Percentiles rank a stretch among this genome's conserved stretches.
phyloP scores from a whole-genome alignment of 2,113 vertebrate genomes.

The Coptodon rendalli region DNA sequence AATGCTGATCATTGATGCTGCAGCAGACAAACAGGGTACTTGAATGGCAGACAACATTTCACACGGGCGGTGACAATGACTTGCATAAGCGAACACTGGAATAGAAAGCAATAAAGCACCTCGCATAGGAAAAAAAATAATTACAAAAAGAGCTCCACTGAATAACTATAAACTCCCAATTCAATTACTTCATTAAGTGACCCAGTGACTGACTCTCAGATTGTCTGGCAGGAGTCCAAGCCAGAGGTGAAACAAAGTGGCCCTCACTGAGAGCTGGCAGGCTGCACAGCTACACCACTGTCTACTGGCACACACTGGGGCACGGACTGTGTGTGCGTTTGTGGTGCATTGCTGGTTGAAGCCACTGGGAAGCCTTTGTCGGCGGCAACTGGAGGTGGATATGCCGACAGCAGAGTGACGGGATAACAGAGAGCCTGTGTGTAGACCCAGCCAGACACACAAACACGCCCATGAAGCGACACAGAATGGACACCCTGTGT shows the following conservation, averaged over 20 bases:
- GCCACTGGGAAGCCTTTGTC: slow-evolving; percentile 60
- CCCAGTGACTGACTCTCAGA: slow-evolving; percentile 47
- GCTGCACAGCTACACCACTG: slow-evolving; percentile 45
- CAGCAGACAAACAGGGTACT: not conserved
- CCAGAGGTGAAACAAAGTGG: slow-evolving; percentile 63
- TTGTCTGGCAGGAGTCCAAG: slow-evolving; percentile 40
- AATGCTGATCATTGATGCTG: not conserved
- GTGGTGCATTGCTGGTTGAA: not conserved
- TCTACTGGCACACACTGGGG: slow-evolving; percentile 33
- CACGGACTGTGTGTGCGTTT: not conserved
- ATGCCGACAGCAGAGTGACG: slow-evolving; percentile 1
- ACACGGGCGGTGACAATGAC: not conserved
- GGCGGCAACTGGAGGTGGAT: slow-evolving; percentile 37
- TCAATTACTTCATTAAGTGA: slow-evolving; percentile 58
- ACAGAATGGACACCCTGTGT: not conserved
- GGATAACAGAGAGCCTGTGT: slow-evolving; percentile 49
- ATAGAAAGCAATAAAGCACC: slow-evolving; percentile 22
- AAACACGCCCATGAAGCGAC: not conserved
- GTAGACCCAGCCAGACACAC: not conserved
- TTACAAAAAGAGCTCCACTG: not conserved
- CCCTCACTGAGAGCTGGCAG: slow-evolving; percentile 48
- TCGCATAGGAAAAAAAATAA: not conserved
- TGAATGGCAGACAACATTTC: not conserved
- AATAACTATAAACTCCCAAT: slow-evolving; percentile 44
- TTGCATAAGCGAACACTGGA: not conserved